Conservation (phyloP, 2,888 invertebrate species). For the Polydrusus pterygomalis region DNA sequence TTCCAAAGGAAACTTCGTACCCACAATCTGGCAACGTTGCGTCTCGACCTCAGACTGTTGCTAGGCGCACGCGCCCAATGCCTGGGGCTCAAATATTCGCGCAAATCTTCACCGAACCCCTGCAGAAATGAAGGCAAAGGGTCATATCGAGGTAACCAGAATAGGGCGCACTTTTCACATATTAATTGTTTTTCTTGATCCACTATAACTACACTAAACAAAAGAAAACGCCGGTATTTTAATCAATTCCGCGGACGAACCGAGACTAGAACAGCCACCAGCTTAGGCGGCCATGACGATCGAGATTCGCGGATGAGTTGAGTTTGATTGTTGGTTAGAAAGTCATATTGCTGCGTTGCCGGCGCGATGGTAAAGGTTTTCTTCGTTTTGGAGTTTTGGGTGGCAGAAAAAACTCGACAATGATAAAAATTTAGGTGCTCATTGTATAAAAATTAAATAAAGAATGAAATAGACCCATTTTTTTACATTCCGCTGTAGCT, state of each 20-base stretch:
- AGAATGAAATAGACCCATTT: no score
- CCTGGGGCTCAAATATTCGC: conserved; percentile 34
- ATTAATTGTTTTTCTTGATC: not conserved
- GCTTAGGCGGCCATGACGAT: conserved; percentile 45
- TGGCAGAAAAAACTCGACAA: no score
- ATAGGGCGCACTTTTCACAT: not conserved
- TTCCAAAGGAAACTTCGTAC: conserved; percentile 1
- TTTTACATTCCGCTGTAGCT: no score
- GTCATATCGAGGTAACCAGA: not conserved
- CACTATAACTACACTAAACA: conserved; percentile 3
- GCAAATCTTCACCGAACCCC: conserved; percentile 38
- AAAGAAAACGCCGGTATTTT: conserved; percentile 4
- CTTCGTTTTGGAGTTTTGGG: not conserved
- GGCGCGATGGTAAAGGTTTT: conserved; percentile 9
- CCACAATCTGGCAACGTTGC: conserved; percentile 36
- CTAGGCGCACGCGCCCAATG: conserved; percentile 42
- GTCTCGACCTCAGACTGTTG: conserved; percentile 55
- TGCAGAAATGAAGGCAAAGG: conserved; percentile 8
- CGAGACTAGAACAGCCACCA: conserved; percentile 37
- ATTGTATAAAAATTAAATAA: no score
- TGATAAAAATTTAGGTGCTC: no score
- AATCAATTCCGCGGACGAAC: conserved; percentile 22
- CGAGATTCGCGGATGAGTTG: conserved; percentile 54
- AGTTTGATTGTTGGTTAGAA: conserved; percentile 52
- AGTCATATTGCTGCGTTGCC: conserved; percentile 45